Evolutionary conservation across 2,797 vertebrate genomes (phyloP), one percentile per base, ranked within the genome.

Genomic region (Crenuchus spilurus): DNA sequence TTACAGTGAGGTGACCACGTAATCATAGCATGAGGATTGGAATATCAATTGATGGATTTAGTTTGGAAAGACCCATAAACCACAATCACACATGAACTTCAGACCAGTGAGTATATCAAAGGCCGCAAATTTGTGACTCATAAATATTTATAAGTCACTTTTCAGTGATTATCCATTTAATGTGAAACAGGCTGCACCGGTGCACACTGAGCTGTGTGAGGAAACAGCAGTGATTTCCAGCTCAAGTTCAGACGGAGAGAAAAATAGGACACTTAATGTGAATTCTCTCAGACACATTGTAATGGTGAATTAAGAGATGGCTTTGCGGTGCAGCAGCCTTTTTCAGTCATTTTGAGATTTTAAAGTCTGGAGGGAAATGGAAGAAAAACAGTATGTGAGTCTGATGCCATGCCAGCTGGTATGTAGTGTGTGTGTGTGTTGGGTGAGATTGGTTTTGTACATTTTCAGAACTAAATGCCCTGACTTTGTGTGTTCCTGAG

Each of bases 71-170:
- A 14, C 39, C 42, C 37, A 9, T 52, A 14, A 35, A 16, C 70
- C 73, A 63, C 67, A 63, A 72, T 54, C 65, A 67, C 28, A 67
- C 67, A 55, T 41, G 48, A 28, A 51, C 46, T 60, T 69, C 28
- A 74, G 60, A 72, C 69, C 49, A 70, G 80, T 52, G 62, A 55
- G 54, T 24, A 7, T 55, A 71, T 75, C 49, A 73, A 42, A 82
- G 63, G 60, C 61, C 52, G 39, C 37, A 18, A 54, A 69, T 44
- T 31, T 3, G 55, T 35, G 16, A 13, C 13, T 62, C 46, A 49
- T 60, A 77, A 68, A 74, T 33, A 74, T 75, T 70, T 64, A 46
- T 35, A 37, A 76, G 74, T 39, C 52, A 61, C 72, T 71, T 71
- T 71, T 64, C 37, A 28, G 28, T 28, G 5, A 55, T 26, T 41